Evolutionary conservation across 2,888 invertebrate species (phyloP).

Genomic region (Cheilosia soror): DNA sequence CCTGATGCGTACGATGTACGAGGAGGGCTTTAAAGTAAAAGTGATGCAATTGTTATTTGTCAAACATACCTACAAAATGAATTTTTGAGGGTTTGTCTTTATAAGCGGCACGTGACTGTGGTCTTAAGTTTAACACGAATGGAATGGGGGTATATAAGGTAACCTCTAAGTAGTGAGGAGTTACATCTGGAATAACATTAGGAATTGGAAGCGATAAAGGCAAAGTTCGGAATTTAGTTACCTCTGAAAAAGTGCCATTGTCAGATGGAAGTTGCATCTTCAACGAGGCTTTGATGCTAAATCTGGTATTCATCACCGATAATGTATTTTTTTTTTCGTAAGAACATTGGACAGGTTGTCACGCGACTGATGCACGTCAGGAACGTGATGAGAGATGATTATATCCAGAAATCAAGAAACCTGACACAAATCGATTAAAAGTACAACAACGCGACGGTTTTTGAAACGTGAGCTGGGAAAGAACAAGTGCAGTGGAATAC

Average conservation of each 20-base stretch:
- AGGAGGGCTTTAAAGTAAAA: slow-evolving; percentile 34
- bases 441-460: too few relatives aligned
- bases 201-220: slow-evolving; percentile 53
- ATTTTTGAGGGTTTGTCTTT: slow-evolving; percentile 70
- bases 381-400: slow-evolving; percentile 8
- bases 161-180: background rate
- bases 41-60: slow-evolving; percentile 75
- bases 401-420: slow-evolving; percentile 14
- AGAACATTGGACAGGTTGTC: slow-evolving; percentile 7
- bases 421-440: too few relatives aligned
- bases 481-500: too few relatives aligned
- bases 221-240: too few relatives aligned
- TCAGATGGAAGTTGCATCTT: slow-evolving; percentile 29
- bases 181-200: background rate
- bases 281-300: slow-evolving; percentile 18
- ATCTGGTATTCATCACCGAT: background rate
- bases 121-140: slow-evolving; percentile 43
- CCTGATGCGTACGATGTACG: background rate
- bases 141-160: slow-evolving; percentile 7
- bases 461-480: too few relatives aligned
- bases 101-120: slow-evolving; percentile 70
- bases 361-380: slow-evolving; percentile 37
- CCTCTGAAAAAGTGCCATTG: too few relatives aligned
- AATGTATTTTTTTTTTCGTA: background rate
- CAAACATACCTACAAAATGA: slow-evolving; percentile 72